Evolutionary conservation across 2,797 vertebrate genomes (phyloP).

Genomic region (Channa striata): DNA sequence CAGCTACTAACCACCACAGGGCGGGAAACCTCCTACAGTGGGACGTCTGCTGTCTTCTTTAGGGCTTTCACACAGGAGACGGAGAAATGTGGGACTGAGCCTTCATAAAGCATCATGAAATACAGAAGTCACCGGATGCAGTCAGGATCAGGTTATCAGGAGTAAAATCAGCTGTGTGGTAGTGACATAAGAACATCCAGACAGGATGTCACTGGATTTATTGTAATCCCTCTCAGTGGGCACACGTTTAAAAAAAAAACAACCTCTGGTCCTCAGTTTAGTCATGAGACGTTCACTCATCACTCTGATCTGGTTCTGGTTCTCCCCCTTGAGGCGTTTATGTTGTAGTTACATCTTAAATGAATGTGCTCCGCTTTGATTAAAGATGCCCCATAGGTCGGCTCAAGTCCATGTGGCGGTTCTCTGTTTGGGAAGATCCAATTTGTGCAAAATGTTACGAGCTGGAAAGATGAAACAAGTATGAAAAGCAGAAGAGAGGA

Average conservation of each 20-base stretch:
- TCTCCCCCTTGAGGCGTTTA: background rate
- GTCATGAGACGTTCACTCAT: constrained; percentile 4
- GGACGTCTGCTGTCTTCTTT: background rate
- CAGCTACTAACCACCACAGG: constrained; percentile 47
- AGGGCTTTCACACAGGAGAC: background rate
- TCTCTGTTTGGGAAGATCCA: background rate
- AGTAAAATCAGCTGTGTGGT: no score
- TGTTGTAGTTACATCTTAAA: constrained; percentile 15
- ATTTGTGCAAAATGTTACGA: background rate
- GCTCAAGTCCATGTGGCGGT: background rate
- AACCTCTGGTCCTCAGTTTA: constrained; percentile 29
- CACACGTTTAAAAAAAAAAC: constrained; percentile 43
- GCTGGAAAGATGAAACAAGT: background rate
- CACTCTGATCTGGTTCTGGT: constrained; percentile 11
- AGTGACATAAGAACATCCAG: background rate
- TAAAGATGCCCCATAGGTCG: background rate
- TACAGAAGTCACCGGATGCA: constrained; percentile 13
- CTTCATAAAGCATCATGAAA: constrained; percentile 31
- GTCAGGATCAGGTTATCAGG: constrained; percentile 15
- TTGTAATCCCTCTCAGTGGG: constrained; percentile 24
- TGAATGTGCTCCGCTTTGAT: background rate
- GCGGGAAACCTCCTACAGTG: constrained; percentile 26
- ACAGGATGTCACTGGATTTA: constrained; percentile 1
- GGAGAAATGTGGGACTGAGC: constrained; percentile 3
- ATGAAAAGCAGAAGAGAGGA: background rate